phyloP scores from a whole-genome alignment of 2,113 vertebrate species.

The Ariopsis seemanni region DNA sequence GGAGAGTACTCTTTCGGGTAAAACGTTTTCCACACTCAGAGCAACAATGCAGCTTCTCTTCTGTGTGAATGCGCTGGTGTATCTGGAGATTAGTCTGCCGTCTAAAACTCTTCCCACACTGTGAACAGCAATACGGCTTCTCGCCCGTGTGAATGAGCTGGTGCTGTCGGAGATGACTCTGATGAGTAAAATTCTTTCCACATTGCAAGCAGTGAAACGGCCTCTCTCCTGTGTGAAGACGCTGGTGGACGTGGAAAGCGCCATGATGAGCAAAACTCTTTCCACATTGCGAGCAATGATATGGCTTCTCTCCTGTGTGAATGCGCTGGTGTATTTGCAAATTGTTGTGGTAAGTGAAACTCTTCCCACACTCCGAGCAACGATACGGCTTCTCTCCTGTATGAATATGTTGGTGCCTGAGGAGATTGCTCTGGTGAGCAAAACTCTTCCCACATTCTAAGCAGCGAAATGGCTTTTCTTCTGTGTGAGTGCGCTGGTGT shows the following conservation, averaged over 20 bases:
- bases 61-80: neutral
- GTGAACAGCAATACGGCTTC: neutral
- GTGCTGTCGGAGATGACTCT: neutral
- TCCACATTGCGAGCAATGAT: neutral
- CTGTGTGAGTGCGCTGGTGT: neutral
- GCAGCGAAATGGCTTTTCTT: constrained; percentile 1
- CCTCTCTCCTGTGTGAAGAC: neutral
- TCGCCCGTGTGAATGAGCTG: constrained; percentile 2
- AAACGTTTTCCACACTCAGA: neutral
- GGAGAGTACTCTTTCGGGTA: neutral
- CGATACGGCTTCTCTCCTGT: neutral
- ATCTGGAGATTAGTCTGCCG: neutral
- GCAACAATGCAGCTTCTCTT: neutral
- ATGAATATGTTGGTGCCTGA: neutral
- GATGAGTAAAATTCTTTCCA: neutral
- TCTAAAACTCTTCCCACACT: neutral
- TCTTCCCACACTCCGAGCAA: neutral
- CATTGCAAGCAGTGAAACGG: neutral
- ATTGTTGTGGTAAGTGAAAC: neutral
- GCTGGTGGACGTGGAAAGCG: constrained; percentile 1
- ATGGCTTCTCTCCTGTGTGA: neutral
- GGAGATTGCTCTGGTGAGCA: neutral
- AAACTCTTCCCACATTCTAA: neutral
- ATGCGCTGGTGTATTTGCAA: neutral
- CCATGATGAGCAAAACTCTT: constrained; percentile 1